Conservation (phyloP, 2,797 vertebrate species). For the Malacoctenus gilli region DNA sequence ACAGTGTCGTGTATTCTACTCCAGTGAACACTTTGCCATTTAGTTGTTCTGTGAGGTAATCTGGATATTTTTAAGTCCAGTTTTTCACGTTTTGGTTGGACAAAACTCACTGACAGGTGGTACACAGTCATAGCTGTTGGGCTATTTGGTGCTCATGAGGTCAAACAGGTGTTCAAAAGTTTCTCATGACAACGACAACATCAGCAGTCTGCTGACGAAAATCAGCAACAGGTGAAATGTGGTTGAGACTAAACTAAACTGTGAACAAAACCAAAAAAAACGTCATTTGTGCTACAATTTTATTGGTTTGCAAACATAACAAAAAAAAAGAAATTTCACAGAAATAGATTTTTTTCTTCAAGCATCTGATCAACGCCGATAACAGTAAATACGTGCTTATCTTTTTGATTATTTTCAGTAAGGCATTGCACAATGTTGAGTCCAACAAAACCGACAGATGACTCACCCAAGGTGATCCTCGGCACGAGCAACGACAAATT, state of each 20-base stretch:
- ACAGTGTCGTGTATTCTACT: too few relatives aligned
- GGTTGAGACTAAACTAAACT: background rate
- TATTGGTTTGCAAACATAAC: conserved; percentile 60
- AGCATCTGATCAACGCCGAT: conserved; percentile 29
- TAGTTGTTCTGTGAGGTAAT: background rate
- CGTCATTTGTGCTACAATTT: conserved; percentile 27
- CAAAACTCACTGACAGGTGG: too few relatives aligned
- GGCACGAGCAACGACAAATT: conserved; percentile 21
- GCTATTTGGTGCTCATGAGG: too few relatives aligned
- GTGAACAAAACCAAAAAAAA: background rate
- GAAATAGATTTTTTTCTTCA: conserved; percentile 27
- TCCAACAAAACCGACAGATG: conserved; percentile 8
- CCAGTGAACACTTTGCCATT: too few relatives aligned
- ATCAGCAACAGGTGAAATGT: too few relatives aligned
- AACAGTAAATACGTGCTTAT: conserved; percentile 15
- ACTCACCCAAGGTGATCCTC: conserved; percentile 12
- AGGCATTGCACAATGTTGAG: conserved; percentile 52
- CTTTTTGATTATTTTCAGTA: conserved; percentile 21
- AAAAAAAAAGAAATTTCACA: conserved; percentile 33
- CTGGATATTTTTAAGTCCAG: too few relatives aligned
- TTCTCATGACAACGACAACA: background rate
- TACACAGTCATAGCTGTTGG: too few relatives aligned
- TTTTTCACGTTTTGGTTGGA: too few relatives aligned
- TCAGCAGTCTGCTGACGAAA: too few relatives aligned
- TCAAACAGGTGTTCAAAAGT: background rate